Percentiles rank a stretch among this genome's conserved stretches.
phyloP scores from a whole-genome alignment of 2,113 vertebrate species.

The Sorex fumeus region DNA sequence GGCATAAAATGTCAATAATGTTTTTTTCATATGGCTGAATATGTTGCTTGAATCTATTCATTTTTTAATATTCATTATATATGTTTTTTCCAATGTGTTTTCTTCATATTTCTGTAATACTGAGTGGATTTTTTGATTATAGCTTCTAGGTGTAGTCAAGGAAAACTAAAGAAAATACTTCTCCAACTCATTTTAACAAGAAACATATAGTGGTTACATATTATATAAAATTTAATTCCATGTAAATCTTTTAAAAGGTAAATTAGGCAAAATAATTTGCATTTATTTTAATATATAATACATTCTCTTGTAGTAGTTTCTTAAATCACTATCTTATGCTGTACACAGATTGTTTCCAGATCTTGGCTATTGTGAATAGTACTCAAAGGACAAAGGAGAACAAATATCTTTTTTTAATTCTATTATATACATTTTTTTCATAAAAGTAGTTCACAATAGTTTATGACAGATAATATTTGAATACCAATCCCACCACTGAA shows the following conservation, averaged over 20 bases:
- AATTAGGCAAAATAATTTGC: not conserved
- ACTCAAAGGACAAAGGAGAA: no score
- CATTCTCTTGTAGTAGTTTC: not conserved
- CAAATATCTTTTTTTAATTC: no score
- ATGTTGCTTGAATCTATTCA: not conserved
- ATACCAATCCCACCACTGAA: no score
- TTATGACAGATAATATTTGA: no score
- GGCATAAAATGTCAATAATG: constrained; percentile 1
- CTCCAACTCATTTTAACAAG: not conserved
- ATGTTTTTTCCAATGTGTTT: not conserved
- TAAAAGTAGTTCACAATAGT: no score
- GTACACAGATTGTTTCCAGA: no score
- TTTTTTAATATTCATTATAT: not conserved
- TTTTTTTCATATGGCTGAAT: not conserved
- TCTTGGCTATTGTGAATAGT: no score
- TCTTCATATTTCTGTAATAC: not conserved
- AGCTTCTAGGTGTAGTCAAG: not conserved
- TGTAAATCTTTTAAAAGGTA: not conserved
- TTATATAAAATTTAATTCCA: not conserved
- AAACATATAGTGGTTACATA: not conserved
- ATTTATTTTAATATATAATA: not conserved
- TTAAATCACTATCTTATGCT: not conserved
- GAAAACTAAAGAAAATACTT: not conserved
- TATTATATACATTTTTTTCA: no score
- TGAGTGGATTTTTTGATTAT: not conserved